Evolutionary conservation across 2,797 vertebrate genomes (phyloP).

Genomic region (Ptychobarbus kaznakovi): DNA sequence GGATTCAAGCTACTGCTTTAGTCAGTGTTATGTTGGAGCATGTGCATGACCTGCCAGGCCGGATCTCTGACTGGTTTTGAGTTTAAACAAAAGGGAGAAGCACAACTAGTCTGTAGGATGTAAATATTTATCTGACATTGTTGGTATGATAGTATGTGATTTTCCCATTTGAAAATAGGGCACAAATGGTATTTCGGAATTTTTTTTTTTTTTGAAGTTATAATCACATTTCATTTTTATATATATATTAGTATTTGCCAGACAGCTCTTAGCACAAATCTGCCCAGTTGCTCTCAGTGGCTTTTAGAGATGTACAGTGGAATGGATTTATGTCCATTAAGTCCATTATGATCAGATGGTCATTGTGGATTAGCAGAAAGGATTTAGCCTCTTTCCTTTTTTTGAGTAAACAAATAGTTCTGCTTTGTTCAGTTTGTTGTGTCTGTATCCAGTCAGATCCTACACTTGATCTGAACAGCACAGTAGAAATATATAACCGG

Average conservation of each 20-base stretch:
- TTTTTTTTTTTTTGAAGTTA: too few species aligned
- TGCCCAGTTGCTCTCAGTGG: constrained; percentile 13
- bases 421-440: constrained; percentile 24
- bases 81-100: neutral
- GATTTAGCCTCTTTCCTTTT: constrained; percentile 36
- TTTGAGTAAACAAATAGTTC: constrained; percentile 21
- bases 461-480: neutral
- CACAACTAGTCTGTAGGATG: neutral
- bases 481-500: neutral
- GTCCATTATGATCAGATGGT: constrained; percentile 38
- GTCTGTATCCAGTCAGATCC: neutral
- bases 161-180: neutral
- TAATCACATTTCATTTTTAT: neutral
- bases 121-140: neutral
- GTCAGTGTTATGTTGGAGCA: neutral
- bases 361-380: constrained; percentile 36
- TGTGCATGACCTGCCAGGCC: neutral
- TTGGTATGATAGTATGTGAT: neutral
- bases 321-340: constrained; percentile 31
- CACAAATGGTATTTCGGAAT: neutral
- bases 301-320: constrained; percentile 1
- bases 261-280: neutral
- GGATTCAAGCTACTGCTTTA: constrained; percentile 17
- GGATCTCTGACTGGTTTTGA: neutral
- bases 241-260: neutral